A percentile compares a stretch with the other conserved stretches of the same genome.
Evolutionary conservation across 2,797 vertebrate species (phyloP).

Genomic region (Gorsachius magnificus): DNA sequence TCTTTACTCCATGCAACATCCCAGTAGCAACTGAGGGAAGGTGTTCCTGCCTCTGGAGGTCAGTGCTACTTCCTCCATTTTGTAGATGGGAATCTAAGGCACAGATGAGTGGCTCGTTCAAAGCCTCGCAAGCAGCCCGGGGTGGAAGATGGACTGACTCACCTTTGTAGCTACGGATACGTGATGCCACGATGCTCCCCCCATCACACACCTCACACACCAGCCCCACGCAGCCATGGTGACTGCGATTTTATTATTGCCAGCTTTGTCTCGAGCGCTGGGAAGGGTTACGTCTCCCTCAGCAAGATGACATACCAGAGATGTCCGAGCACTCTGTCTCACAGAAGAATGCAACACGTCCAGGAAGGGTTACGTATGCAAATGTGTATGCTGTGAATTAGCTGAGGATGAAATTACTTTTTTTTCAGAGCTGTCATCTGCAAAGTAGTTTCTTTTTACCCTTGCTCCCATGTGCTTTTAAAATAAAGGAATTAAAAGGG

Average conservation of each 20-base stretch:
- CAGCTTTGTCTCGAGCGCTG: neutral
- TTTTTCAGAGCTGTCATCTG: neutral
- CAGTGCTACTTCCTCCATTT: neutral
- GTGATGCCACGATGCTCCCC: neutral
- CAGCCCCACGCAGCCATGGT: neutral
- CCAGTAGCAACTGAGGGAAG: neutral
- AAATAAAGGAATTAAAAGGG: neutral
- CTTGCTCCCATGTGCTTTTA: neutral
- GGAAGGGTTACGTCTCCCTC: neutral
- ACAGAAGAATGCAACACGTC: neutral
- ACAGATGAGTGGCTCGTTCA: neutral
- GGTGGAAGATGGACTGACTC: rapidly evolving
- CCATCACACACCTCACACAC: neutral
- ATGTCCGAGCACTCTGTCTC: neutral
- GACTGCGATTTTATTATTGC: neutral
- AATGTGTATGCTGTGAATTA: neutral
- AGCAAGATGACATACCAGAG: neutral
- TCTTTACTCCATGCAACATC: neutral
- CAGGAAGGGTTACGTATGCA: neutral
- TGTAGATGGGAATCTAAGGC: neutral
- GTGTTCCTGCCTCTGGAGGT: neutral
- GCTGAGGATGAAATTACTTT: neutral
- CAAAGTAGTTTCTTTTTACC: neutral
- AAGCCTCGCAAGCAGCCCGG: neutral
- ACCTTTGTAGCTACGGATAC: rapidly evolving